phyloP scores from a whole-genome alignment of 2,113 vertebrate genomes.

The Nannospalax galili region DNA sequence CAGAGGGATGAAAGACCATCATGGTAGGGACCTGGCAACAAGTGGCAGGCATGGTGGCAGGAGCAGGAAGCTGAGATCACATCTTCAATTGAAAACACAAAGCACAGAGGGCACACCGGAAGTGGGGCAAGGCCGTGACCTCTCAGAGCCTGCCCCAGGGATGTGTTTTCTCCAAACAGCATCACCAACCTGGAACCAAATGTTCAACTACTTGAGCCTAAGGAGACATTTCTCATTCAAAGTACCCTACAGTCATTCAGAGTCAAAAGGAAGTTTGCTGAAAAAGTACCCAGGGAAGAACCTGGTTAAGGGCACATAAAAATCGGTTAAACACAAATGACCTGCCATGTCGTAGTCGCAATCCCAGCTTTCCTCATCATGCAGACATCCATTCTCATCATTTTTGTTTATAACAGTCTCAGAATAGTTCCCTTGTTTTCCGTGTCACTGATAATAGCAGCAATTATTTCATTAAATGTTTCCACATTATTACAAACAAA shows the following conservation, averaged over 20 bases:
- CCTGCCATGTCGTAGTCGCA: accelerated
- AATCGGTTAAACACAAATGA: not conserved
- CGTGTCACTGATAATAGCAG: not conserved
- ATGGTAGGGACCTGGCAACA: too few species aligned
- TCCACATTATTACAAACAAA: not conserved
- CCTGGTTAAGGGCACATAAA: not conserved
- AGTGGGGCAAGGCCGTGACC: too few species aligned
- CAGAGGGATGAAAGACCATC: too few species aligned
- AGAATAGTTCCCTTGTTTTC: not conserved
- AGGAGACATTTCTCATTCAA: too few species aligned
- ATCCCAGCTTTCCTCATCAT: not conserved
- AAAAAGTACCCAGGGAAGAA: not conserved
- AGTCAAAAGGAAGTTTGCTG: not conserved
- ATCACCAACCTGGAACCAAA: too few species aligned
- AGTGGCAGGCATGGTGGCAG: too few species aligned
- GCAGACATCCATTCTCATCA: not conserved
- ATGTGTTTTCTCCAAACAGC: too few species aligned
- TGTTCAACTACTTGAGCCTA: too few species aligned
- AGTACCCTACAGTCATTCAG: not conserved
- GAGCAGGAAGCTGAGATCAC: too few species aligned
- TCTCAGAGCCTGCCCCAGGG: too few species aligned
- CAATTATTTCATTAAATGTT: not conserved
- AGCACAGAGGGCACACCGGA: too few species aligned
- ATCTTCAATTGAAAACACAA: too few species aligned
- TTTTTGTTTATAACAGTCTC: not conserved